Evolutionary conservation across 2,797 vertebrate species (phyloP).

Genomic region (Pipistrellus nathusii): DNA sequence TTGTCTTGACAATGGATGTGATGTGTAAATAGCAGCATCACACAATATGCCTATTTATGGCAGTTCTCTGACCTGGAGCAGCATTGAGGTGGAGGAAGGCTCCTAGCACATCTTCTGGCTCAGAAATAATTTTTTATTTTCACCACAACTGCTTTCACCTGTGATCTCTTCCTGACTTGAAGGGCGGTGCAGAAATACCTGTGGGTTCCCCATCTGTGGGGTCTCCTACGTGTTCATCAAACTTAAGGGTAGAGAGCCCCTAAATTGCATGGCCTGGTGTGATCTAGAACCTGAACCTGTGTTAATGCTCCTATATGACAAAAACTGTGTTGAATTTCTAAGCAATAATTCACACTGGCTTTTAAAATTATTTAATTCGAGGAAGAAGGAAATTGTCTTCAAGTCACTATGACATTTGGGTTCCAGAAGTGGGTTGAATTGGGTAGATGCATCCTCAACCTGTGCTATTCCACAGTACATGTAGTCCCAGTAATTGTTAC

Average conservation of each 20-base stretch:
- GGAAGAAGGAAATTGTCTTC: neutral
- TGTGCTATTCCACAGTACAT: neutral
- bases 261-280: neutral
- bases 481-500: neutral
- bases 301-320: neutral
- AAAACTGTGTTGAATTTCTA: neutral
- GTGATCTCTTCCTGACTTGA: neutral
- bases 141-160: neutral
- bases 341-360: neutral
- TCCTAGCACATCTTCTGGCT: slow-evolving; percentile 56
- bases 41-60: slow-evolving; percentile 64
- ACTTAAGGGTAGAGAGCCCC: neutral
- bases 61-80: slow-evolving; percentile 47
- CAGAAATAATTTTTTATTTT: slow-evolving; percentile 63
- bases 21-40: slow-evolving; percentile 41
- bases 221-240: neutral
- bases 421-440: neutral
- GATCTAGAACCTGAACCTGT: neutral
- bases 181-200: neutral
- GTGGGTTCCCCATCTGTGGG: neutral
- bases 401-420: neutral
- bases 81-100: neutral
- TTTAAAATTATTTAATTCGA: neutral
- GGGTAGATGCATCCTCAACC: neutral
- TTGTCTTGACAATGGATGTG: slow-evolving; percentile 72